These are phyloP conservation scores for Champsocephalus esox DNA, from an alignment of 2,797 vertebrate genomes.

Conservation along the genomic window DNA sequence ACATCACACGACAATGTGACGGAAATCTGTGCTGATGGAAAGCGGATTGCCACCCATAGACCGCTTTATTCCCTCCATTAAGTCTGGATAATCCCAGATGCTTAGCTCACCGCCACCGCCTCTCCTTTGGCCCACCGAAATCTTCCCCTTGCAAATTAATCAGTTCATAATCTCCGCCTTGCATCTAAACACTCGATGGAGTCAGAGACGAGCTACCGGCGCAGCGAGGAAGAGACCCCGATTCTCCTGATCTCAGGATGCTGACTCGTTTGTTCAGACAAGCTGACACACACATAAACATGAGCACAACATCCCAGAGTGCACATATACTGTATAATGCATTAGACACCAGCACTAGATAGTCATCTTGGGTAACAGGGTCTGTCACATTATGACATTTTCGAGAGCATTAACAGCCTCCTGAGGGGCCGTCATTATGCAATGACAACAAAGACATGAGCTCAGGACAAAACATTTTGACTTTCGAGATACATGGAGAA, in stretches of 20 bases:
- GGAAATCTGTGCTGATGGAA: conserved; percentile 64
- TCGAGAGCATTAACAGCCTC: conserved; percentile 57
- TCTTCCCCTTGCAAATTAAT: conserved; percentile 74
- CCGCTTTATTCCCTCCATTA: conserved; percentile 75
- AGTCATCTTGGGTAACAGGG: conserved; percentile 52
- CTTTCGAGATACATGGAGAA: conserved; percentile 20
- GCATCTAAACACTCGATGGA: conserved; percentile 43
- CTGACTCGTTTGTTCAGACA: conserved; percentile 42
- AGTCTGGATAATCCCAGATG: conserved; percentile 79
- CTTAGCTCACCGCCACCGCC: conserved; percentile 68
- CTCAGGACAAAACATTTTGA: not conserved
- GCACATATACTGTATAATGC: conserved; percentile 39
- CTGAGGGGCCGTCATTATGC: conserved; percentile 39
- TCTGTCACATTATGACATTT: conserved; percentile 59
- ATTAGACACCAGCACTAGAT: conserved; percentile 36
- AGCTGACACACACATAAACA: conserved; percentile 30
- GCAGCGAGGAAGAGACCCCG: conserved; percentile 9
- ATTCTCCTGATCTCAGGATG: conserved; percentile 28
- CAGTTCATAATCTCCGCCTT: conserved; percentile 69
- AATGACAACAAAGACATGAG: conserved; percentile 43
- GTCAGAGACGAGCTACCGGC: conserved; percentile 16
- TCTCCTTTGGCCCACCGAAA: conserved; percentile 67
- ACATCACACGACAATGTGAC: conserved; percentile 66
- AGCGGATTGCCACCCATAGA: conserved; percentile 71
- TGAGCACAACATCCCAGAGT: conserved; percentile 25